Conservation (phyloP, 2,113 vertebrate genomes). For the Macroglossus sobrinus region DNA sequence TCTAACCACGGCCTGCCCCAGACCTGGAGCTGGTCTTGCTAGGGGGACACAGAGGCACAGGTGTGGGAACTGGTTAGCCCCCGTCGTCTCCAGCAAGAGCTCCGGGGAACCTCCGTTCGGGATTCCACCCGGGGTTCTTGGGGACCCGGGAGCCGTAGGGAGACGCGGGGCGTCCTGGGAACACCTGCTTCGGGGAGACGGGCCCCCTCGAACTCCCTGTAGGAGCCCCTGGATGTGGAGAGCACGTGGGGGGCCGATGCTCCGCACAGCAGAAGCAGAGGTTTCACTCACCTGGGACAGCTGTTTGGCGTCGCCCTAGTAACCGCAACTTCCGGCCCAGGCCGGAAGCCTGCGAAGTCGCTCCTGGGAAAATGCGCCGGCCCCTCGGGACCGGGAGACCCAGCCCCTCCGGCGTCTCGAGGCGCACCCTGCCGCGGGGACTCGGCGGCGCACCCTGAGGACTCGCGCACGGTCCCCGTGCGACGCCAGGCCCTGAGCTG, state of each 20-base stretch:
- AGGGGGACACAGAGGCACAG: not conserved
- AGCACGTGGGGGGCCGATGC: rapidly evolving
- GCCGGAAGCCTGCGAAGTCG: not conserved
- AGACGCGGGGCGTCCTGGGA: too few relatives aligned
- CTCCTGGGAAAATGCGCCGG: rapidly evolving
- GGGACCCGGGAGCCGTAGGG: not conserved
- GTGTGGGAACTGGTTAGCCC: not conserved
- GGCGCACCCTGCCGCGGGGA: rapidly evolving
- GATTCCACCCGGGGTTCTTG: not conserved
- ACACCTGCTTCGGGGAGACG: not conserved
- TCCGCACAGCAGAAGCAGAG: rapidly evolving
- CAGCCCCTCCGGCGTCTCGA: rapidly evolving
- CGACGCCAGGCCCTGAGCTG: not conserved
- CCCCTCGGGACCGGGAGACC: not conserved
- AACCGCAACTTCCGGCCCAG: slow-evolving; percentile 40
- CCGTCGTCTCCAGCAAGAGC: not conserved
- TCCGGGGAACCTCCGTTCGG: not conserved
- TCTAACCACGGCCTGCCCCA: not conserved
- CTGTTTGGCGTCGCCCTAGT: slow-evolving; percentile 33
- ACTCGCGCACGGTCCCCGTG: rapidly evolving
- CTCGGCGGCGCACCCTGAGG: not conserved
- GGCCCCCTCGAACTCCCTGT: not conserved
- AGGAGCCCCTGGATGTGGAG: not conserved
- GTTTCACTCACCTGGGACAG: rapidly evolving
- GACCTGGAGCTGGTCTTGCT: not conserved